Base-by-base conservation (phyloP, 1,140 invertebrate genomes). In the Idris sp. region DNA sequence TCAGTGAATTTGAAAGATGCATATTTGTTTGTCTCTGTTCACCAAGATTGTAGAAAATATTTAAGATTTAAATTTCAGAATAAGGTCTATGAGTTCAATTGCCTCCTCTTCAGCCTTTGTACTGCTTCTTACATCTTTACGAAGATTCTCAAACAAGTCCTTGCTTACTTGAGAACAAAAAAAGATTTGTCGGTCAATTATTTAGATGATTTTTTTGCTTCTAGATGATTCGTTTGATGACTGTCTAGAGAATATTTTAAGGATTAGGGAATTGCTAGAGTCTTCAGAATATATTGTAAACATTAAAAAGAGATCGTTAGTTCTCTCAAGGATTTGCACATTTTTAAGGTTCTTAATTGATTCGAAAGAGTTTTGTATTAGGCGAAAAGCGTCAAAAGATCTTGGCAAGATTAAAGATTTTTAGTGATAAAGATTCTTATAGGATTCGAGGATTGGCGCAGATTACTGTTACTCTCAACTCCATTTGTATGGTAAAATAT, bases 171-270 rank as follows among this genome's bases (percentile, higher is more conserved):
- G 4, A 31, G 69, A 44, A 3, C 67, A 41, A 40, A 44, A 49
- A 61, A 64, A 5, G 43, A 62, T 19, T 0, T 62, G 26, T 73
- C 73, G 6, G 77, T 83, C 7, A 56, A 74, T 13, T 83, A 82
- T 59, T 41, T 81, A 22, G 79, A 81, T 54, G 80, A 81, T 40
- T 65, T 80, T 36, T n/a, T n/a, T n/a, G n/a, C n/a, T 59, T 51
- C 2, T 2, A n/a, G n/a, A n/a, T n/a, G n/a, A n/a, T n/a, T n/a
- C n/a, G n/a, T n/a, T n/a, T n/a, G n/a, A n/a, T n/a, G n/a, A n/a
- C n/a, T n/a, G n/a, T n/a, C n/a, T n/a, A n/a, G n/a, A n/a, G n/a
- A n/a, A n/a, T n/a, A n/a, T n/a, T n/a, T n/a, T n/a, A n/a, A n/a
- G n/a, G n/a, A n/a, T 33, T 1, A 8, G 18, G 0, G 46, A 44